Conservation (phyloP, 2,797 vertebrate genomes). For the Phataginus tetradactyla region DNA sequence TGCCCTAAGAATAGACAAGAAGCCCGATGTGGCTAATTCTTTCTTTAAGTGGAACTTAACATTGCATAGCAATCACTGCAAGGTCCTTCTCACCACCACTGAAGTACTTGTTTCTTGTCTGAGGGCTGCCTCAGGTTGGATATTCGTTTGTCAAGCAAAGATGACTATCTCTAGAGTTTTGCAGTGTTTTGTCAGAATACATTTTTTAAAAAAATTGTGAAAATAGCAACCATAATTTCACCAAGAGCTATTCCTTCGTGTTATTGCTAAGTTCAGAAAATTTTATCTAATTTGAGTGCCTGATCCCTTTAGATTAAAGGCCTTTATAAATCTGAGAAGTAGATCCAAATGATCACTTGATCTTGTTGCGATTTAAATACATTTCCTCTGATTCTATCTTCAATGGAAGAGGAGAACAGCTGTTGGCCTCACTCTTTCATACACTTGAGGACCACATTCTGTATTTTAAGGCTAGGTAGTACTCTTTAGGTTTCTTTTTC, state of each 20-base stretch:
- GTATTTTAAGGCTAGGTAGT: not conserved
- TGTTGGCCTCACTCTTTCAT: not conserved
- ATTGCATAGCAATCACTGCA: not conserved
- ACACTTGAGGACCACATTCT: not conserved
- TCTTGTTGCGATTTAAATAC: conserved; percentile 17
- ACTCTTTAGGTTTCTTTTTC: not conserved
- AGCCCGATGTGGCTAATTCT: not conserved
- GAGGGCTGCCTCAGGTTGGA: not conserved
- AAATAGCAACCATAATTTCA: conserved; percentile 21
- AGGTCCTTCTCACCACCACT: not conserved
- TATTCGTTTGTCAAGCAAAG: not conserved
- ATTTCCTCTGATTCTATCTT: not conserved
- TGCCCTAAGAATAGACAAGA: not conserved
- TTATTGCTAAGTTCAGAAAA: conserved; percentile 20
- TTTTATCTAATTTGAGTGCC: not conserved
- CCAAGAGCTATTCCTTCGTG: not conserved
- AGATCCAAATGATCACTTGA: conserved; percentile 13
- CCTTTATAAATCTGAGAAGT: conserved; percentile 40
- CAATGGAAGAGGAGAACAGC: not conserved
- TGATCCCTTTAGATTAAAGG: conserved; percentile 53
- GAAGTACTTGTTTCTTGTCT: not conserved
- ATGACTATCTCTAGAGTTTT: not conserved
- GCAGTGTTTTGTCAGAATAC: not conserved
- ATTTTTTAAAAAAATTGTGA: not conserved
- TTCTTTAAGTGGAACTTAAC: not conserved